A percentile compares a stretch with the other conserved stretches of the same genome.
These are phyloP conservation scores for Doryteuthis pealeii DNA, from an alignment of 1,140 invertebrate species.

Conservation along the genomic window DNA sequence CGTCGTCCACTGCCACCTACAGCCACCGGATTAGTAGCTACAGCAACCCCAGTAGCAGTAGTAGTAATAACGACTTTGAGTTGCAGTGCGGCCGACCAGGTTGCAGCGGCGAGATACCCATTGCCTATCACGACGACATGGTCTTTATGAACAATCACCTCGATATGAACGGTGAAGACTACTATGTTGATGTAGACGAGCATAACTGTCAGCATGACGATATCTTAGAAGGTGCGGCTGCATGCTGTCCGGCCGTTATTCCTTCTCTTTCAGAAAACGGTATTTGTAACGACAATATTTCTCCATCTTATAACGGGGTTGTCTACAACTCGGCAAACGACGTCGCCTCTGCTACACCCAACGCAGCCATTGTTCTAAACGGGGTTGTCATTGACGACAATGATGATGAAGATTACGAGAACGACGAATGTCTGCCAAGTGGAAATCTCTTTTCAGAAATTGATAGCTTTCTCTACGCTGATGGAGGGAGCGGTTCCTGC, in stretches of 20 bases:
- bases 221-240: background rate
- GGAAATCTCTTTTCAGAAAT: background rate
- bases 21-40: background rate
- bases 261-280: background rate
- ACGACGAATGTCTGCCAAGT: background rate
- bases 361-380: background rate
- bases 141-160: background rate
- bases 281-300: background rate
- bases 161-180: background rate
- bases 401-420: background rate
- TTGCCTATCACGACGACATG: background rate
- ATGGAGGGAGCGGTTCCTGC: background rate
- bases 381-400: background rate
- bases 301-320: background rate
- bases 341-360: background rate
- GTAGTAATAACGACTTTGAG: background rate
- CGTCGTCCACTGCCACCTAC: background rate
- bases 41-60: background rate
- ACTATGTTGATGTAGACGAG: no score
- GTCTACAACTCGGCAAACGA: background rate
- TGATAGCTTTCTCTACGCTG: background rate
- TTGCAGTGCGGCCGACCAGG: background rate
- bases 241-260: background rate
- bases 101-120: background rate
- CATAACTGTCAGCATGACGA: background rate